A percentile compares a stretch with the other conserved stretches of the same genome.
Evolutionary conservation across 2,888 invertebrate genomes (phyloP).

Genomic region (Melanophora roralis): DNA sequence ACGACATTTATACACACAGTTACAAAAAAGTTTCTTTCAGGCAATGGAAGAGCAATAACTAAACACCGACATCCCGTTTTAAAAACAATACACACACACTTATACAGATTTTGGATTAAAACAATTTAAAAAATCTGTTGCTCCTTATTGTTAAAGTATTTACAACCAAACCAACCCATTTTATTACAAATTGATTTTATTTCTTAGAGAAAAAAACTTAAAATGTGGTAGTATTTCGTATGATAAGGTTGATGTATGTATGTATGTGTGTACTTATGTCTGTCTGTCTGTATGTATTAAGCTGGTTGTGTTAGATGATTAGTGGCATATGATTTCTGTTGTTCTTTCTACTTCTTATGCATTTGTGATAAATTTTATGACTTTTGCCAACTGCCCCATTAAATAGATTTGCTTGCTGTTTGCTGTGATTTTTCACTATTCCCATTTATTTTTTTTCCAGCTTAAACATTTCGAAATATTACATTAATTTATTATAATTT

Average conservation of each 20-base stretch:
- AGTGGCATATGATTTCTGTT: conserved; percentile 50
- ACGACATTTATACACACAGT: not conserved
- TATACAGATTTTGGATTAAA: conserved; percentile 68
- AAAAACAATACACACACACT: not conserved
- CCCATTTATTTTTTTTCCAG: not conserved
- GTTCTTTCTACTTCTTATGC: not conserved
- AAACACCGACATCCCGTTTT: too few relatives aligned
- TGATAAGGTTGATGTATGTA: conserved; percentile 30
- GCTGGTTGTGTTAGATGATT: not conserved
- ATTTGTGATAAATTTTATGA: conserved; percentile 61
- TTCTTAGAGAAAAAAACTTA: not conserved
- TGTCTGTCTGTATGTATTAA: too few relatives aligned
- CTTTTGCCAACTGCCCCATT: conserved; percentile 66
- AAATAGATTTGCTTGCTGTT: conserved; percentile 43
- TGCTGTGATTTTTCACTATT: conserved; percentile 4
- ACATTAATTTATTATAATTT: conserved; percentile 46
- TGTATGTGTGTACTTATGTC: too few relatives aligned
- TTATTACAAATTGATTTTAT: conserved; percentile 31
- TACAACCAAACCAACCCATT: not conserved
- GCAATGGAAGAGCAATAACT: not conserved
- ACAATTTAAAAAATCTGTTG: conserved; percentile 77
- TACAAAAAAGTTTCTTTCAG: not conserved
- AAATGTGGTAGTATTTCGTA: conserved; percentile 4
- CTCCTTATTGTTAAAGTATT: conserved; percentile 60
- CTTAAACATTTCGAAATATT: not conserved